Evolutionary conservation across 2,113 vertebrate genomes (phyloP).

Genomic region (Tragelaphus scriptus): DNA sequence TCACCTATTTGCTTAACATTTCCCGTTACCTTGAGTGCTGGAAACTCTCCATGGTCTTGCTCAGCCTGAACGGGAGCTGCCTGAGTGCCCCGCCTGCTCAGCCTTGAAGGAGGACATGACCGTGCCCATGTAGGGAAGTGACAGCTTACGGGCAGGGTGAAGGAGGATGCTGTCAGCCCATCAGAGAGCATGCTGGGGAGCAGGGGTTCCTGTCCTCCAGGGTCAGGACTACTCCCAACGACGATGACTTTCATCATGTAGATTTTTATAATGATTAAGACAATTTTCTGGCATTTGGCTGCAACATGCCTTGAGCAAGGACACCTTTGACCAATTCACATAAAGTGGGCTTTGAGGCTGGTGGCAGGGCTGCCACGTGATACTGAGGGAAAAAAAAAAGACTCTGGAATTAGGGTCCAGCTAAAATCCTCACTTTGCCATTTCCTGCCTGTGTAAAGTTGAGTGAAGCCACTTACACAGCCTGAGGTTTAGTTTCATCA

Average conservation of each 20-base stretch:
- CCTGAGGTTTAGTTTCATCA: neutral
- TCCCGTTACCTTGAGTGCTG: slow-evolving; percentile 53
- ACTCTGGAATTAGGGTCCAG: neutral
- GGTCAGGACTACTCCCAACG: neutral
- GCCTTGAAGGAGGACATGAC: neutral
- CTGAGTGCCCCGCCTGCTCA: neutral
- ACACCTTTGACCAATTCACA: neutral
- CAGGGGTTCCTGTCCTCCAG: neutral
- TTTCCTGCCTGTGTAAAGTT: neutral
- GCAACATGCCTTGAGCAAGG: neutral
- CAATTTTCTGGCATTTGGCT: neutral
- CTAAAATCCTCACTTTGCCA: neutral
- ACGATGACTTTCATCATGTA: neutral
- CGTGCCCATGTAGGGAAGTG: neutral
- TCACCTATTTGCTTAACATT: slow-evolving; percentile 57
- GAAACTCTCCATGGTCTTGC: neutral
- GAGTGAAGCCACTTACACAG: neutral
- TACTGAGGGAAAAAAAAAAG: neutral
- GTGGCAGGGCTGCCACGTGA: neutral
- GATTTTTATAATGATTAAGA: too few species aligned
- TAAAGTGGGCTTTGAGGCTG: neutral
- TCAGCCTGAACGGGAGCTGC: neutral
- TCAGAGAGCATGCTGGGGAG: neutral
- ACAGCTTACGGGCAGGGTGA: rapidly evolving
- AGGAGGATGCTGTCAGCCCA: neutral